These are phyloP conservation scores for Artibeus lituratus DNA, from an alignment of 2,797 vertebrate species.

Conservation along the genomic window DNA sequence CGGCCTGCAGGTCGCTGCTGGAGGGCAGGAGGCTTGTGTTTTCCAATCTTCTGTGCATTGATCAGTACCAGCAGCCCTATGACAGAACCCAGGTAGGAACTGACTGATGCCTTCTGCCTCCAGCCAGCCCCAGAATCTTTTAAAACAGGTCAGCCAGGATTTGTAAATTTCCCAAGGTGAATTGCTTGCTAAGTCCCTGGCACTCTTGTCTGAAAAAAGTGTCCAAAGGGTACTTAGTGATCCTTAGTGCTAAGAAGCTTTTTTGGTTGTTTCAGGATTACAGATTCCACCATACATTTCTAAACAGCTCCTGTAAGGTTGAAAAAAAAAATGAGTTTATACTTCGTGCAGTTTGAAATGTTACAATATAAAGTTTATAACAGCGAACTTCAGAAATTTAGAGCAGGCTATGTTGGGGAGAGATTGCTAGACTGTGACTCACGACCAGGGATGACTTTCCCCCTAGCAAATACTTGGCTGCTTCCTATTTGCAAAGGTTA, in stretches of 20 bases:
- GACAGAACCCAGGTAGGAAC: background rate
- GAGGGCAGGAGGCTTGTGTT: background rate
- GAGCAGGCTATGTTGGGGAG: background rate
- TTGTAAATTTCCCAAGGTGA: constrained; percentile 42
- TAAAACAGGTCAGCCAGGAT: constrained; percentile 28
- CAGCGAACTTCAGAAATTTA: background rate
- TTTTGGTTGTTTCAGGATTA: constrained; percentile 77
- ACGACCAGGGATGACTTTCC: background rate
- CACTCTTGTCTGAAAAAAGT: background rate
- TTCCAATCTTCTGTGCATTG: constrained; percentile 14
- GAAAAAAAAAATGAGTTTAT: background rate
- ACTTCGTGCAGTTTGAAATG: background rate
- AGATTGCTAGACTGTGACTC: background rate
- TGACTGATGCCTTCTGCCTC: background rate
- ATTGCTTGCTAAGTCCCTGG: constrained; percentile 39
- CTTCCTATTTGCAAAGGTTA: background rate
- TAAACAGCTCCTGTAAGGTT: constrained; percentile 82
- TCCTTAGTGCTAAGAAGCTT: constrained; percentile 66
- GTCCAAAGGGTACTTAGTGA: background rate
- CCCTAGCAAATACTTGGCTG: background rate
- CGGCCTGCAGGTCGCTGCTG: constrained; percentile 32
- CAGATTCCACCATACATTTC: constrained; percentile 82
- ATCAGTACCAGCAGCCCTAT: constrained; percentile 38
- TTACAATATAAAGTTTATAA: background rate
- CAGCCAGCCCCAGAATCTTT: constrained; percentile 24